A percentile compares a stretch with the other conserved stretches of the same genome.
These are phyloP conservation scores for Eublepharis macularius DNA, from an alignment of 2,113 vertebrate genomes.

Conservation along the genomic window DNA sequence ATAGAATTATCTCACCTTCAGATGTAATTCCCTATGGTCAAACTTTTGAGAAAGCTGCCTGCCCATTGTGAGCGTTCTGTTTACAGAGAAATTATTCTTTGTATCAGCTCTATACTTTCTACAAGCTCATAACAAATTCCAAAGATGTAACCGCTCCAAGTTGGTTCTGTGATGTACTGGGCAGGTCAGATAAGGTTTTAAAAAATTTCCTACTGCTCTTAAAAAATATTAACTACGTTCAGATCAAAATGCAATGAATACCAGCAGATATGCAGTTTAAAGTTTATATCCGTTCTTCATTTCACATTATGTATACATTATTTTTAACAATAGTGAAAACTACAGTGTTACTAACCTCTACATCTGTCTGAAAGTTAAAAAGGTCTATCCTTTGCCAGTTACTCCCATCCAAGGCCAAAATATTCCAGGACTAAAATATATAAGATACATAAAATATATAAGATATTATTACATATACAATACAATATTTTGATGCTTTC, in stretches of 20 bases:
- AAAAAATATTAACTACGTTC: not conserved
- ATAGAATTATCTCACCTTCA: not conserved
- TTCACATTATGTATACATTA: not conserved
- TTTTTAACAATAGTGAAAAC: not conserved
- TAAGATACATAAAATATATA: not conserved
- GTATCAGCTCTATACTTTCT: not conserved
- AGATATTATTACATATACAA: constrained; percentile 11
- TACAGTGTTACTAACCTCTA: constrained; percentile 83
- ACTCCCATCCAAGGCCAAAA: constrained; percentile 94
- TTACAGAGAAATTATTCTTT: not conserved
- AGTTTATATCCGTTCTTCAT: not conserved
- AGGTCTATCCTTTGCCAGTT: constrained; percentile 98
- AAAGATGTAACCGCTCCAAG: not conserved
- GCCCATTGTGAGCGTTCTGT: not conserved
- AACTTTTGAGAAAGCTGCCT: not conserved
- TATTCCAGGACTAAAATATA: constrained; percentile 88
- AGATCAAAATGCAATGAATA: not conserved
- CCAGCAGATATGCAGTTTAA: not conserved
- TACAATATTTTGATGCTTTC: too few relatives aligned
- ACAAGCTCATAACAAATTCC: too few relatives aligned
- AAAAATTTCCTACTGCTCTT: not conserved
- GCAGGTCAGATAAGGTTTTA: not conserved
- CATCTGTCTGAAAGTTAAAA: constrained; percentile 97
- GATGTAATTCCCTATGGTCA: not conserved
- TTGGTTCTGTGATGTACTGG: not conserved